These are phyloP conservation scores for Gymnobelideus leadbeateri DNA, from an alignment of 2,113 vertebrate species.

Conservation along the genomic window DNA sequence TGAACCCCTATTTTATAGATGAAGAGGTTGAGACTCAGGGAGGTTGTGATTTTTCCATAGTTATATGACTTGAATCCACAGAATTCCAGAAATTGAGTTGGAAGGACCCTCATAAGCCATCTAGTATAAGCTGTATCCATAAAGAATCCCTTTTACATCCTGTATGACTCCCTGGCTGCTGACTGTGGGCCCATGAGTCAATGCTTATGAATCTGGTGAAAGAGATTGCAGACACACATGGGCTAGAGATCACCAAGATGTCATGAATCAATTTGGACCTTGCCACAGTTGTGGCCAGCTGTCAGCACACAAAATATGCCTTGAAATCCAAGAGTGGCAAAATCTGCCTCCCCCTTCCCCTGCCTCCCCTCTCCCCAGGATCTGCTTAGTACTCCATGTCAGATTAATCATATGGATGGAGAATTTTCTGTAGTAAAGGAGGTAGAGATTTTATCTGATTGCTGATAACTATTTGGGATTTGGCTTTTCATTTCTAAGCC, in stretches of 20 bases:
- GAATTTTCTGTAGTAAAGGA: background rate
- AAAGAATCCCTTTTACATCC: background rate
- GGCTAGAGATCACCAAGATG: background rate
- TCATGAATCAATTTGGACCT: background rate
- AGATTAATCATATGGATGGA: background rate
- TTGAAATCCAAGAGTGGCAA: background rate
- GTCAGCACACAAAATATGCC: background rate
- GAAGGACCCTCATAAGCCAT: background rate
- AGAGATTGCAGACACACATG: background rate
- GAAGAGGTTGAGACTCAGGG: background rate
- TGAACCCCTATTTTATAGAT: background rate
- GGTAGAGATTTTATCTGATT: background rate
- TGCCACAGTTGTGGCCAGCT: background rate
- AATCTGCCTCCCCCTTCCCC: background rate
- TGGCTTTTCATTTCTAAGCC: background rate
- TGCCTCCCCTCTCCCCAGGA: no score
- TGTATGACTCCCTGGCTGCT: background rate
- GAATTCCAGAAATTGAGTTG: background rate
- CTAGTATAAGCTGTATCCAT: background rate
- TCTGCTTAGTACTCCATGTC: background rate
- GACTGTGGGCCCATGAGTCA: background rate
- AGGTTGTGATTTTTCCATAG: background rate
- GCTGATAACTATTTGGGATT: background rate
- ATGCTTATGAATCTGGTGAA: background rate
- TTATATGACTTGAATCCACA: background rate